Conservation (phyloP, 1,140 invertebrate species). For the Diachasma alloeum region DNA sequence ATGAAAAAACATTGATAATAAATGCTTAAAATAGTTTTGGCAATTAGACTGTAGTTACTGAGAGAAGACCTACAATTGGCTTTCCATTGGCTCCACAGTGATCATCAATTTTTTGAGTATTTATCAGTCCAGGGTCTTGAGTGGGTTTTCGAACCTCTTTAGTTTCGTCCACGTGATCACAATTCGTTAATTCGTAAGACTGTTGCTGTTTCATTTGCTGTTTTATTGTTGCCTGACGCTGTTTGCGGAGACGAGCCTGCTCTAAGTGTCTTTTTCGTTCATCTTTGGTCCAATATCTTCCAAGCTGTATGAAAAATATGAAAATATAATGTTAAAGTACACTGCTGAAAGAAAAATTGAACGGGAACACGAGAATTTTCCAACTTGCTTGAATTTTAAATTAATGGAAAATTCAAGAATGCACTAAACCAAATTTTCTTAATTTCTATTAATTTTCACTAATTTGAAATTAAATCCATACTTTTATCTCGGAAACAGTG, state of each 20-base stretch:
- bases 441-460: too few relatives aligned
- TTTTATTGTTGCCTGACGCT: constrained; percentile 64
- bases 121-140: constrained; percentile 61
- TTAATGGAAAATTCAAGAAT: too few relatives aligned
- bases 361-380: neutral
- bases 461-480: constrained; percentile 45
- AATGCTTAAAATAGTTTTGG: constrained; percentile 1
- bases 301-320: constrained; percentile 63
- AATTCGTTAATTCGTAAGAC: constrained; percentile 46
- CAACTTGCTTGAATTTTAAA: too few relatives aligned
- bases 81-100: constrained; percentile 59
- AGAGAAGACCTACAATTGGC: constrained; percentile 63
- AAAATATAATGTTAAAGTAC: neutral
- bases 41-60: constrained; percentile 66
- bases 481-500: constrained; percentile 81
- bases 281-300: constrained; percentile 83
- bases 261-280: constrained; percentile 81
- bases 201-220: constrained; percentile 49
- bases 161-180: constrained; percentile 61
- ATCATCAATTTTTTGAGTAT: constrained; percentile 59
- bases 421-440: too few relatives aligned
- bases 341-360: neutral
- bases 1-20: constrained; percentile 5
- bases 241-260: constrained; percentile 72
- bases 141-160: constrained; percentile 20